Conservation (phyloP, 2,113 vertebrate species). For the Typhlomys cinereus region DNA sequence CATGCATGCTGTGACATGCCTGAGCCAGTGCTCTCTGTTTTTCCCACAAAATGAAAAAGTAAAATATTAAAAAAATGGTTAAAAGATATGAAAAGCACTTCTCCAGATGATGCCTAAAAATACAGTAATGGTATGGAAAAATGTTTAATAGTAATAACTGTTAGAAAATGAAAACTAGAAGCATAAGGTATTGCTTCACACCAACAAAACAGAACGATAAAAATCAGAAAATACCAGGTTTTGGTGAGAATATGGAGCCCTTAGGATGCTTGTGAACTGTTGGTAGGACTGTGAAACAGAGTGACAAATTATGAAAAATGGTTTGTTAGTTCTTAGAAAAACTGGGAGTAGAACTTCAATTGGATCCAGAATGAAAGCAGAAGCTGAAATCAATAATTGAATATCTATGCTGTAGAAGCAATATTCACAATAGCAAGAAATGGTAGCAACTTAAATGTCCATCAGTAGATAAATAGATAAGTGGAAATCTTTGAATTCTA, state of each 20-base stretch:
- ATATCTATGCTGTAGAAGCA: background rate
- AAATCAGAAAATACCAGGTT: background rate
- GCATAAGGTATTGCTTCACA: background rate
- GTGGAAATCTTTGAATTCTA: background rate
- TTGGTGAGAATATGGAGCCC: background rate
- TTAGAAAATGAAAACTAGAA: conserved; percentile 1
- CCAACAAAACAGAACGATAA: too few relatives aligned
- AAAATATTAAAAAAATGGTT: background rate
- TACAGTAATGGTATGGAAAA: background rate
- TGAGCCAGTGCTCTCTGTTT: too few relatives aligned
- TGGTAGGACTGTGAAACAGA: background rate
- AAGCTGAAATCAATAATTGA: background rate
- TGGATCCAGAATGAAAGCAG: background rate
- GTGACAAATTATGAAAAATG: background rate
- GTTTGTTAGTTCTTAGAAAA: background rate
- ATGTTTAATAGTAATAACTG: background rate
- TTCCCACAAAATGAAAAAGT: too few relatives aligned
- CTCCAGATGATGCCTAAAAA: background rate
- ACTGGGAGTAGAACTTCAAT: background rate
- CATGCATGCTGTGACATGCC: too few relatives aligned
- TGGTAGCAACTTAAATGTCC: background rate
- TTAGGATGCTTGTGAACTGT: background rate
- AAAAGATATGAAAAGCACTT: background rate
- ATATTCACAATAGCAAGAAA: background rate
- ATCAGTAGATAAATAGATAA: background rate